These are phyloP conservation scores for Andrena haemorrhoa DNA, from an alignment of 2,888 invertebrate genomes.

Conservation along the genomic window DNA sequence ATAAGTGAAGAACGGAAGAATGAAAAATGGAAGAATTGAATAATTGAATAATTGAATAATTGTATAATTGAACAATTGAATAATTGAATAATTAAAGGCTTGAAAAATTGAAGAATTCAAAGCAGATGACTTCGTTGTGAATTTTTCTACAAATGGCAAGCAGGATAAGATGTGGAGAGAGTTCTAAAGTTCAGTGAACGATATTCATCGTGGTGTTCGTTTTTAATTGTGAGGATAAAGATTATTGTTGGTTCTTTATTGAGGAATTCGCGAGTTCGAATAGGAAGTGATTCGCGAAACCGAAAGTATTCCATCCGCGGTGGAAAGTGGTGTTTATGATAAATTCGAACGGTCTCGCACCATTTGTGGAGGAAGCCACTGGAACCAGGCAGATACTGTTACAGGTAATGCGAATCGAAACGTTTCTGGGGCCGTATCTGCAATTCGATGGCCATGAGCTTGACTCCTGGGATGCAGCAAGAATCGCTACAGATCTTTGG, in stretches of 20 bases:
- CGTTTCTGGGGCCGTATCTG: background rate
- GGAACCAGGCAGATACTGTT: slow-evolving; percentile 36
- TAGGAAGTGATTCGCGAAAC: slow-evolving; percentile 53
- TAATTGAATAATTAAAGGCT: too few species aligned
- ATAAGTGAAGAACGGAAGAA: too few species aligned
- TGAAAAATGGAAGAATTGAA: too few species aligned
- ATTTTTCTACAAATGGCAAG: too few species aligned
- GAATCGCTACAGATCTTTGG: background rate
- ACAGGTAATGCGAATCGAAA: slow-evolving; percentile 11
- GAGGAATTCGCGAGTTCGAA: background rate
- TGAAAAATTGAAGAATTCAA: too few species aligned
- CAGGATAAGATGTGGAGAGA: too few species aligned
- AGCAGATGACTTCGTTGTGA: too few species aligned
- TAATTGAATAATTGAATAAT: too few species aligned
- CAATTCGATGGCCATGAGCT: slow-evolving; percentile 50
- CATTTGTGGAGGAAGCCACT: slow-evolving; percentile 52
- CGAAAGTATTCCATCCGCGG: slow-evolving; percentile 51
- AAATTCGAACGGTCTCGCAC: slow-evolving; percentile 56
- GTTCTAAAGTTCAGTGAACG: too few species aligned
- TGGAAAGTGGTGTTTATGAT: slow-evolving; percentile 63
- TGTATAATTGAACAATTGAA: too few species aligned
- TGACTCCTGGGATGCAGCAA: slow-evolving; percentile 12
- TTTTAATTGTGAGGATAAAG: too few species aligned
- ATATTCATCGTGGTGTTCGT: too few species aligned
- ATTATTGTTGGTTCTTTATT: background rate